These are phyloP conservation scores for Euzetes globulus DNA, from an alignment of 2,888 invertebrate genomes.

Conservation along the genomic window DNA sequence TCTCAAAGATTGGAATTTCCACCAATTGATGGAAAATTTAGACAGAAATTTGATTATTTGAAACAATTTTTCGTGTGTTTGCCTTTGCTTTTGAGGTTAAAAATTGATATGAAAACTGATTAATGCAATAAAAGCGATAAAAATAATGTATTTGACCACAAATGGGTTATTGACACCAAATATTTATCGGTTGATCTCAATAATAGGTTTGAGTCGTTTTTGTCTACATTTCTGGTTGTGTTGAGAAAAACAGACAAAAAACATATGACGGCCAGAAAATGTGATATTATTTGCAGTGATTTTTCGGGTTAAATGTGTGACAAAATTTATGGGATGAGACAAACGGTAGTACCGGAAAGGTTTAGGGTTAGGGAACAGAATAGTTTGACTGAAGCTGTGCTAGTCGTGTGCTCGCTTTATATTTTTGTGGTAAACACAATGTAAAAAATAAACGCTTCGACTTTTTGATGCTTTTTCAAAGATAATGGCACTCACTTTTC, in stretches of 20 bases:
- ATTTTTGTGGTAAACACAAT: constrained; percentile 21
- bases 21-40: no score
- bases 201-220: no score
- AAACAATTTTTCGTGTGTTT: no score
- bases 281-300: neutral
- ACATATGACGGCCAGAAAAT: neutral
- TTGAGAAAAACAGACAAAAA: neutral
- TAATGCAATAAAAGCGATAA: no score
- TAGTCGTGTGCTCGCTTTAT: neutral
- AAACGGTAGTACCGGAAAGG: constrained; percentile 14
- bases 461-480: constrained; percentile 24
- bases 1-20: no score
- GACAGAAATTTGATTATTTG: no score
- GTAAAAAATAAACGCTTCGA: constrained; percentile 4
- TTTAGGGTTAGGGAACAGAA: neutral
- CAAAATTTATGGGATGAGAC: constrained; percentile 22
- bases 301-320: neutral
- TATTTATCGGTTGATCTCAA: no score
- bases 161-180: no score
- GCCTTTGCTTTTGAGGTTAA: no score
- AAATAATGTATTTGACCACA: no score
- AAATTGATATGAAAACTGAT: no score
- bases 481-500: constrained; percentile 22
- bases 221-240: no score
- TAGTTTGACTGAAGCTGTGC: neutral